A percentile compares a stretch with the other conserved stretches of the same genome.
Evolutionary conservation across 1,140 invertebrate genomes (phyloP).

Genomic region (Dicyema japonicum): DNA sequence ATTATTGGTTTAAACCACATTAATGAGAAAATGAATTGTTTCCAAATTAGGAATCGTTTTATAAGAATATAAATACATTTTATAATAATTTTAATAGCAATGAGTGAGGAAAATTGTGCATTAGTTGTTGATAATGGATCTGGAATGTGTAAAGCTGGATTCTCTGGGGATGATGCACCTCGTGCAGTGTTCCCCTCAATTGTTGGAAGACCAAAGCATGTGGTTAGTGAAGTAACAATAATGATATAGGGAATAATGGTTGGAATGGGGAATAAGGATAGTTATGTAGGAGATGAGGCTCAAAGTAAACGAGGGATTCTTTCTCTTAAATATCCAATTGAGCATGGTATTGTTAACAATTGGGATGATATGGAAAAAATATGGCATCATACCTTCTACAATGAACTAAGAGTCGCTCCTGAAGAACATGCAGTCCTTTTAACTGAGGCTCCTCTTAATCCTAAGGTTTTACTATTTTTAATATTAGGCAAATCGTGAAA

Average conservation of each 20-base stretch:
- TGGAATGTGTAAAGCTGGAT: too few relatives aligned
- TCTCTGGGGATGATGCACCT: too few relatives aligned
- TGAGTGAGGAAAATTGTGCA: too few relatives aligned
- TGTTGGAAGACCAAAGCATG: conserved; percentile 60
- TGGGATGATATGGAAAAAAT: conserved; percentile 7
- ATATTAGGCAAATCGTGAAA: conserved; percentile 6
- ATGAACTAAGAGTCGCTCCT: conserved; percentile 11
- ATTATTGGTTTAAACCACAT: too few relatives aligned
- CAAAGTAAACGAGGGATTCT: conserved; percentile 28
- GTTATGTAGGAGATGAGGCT: conserved; percentile 14
- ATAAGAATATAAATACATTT: too few relatives aligned
- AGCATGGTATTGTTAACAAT: conserved; percentile 6
- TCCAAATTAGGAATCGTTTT: too few relatives aligned
- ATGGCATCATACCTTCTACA: conserved; percentile 8
- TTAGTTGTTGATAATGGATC: too few relatives aligned
- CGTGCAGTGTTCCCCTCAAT: too few relatives aligned
- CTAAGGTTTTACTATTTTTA: too few relatives aligned
- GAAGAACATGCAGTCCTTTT: conserved; percentile 11
- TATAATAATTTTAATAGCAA: too few relatives aligned
- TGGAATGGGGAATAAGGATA: conserved; percentile 9
- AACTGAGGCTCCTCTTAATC: conserved; percentile 10
- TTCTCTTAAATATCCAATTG: conserved; percentile 5
- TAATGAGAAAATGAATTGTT: too few relatives aligned
- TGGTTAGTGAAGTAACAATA: conserved; percentile 68
- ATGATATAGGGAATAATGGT: conserved; percentile 26